Base-by-base conservation (phyloP, 2,888 invertebrate species). In the Pediacus dermestoides region DNA sequence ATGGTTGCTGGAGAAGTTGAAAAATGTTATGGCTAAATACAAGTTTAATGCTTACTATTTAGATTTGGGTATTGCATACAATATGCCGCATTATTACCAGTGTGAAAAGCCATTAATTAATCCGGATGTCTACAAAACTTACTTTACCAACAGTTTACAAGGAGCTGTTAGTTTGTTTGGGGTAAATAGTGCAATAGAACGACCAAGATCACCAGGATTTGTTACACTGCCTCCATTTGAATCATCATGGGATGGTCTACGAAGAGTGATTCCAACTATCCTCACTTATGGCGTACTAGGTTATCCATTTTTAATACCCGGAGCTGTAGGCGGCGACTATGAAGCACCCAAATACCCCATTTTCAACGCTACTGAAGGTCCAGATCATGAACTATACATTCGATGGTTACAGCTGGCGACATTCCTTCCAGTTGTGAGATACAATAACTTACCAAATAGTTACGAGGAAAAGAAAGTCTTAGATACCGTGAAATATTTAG, bases 291-390 rank as follows among this genome's bases (percentile, higher is more conserved):
- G 94, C 0, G 78, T 94, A 12, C 81, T 90, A 32, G 96, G 96
- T 0, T 95, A 88, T 68, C 93, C 93, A 0, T 94, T 94, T 57
- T 78, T 94, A 26, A 82, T 95, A 74, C 91, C 94, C 0, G 94
- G 95, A 1, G 87, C 93, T 2, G 89, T 96, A 1, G 96, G 96
- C 0, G 96, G 93, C 0, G 91, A 92, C 55, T 85, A 84, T 25
- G 77, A 81, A 31, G 73, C 82, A 45, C 77, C 81, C 2, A 48
- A 53, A 8, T 75, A 57, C 57, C 76, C 39, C 65, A 76, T 70
- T 58, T 7, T 46, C 60, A 31, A 71, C 69, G 21, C 55, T 16
- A 64, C 46, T 72, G 58, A 64, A 72, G 45, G 72, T 73, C 31
- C 74, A 65, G 85, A 88, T 50, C 79, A 81, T 46, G 92, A 94